Evolutionary conservation across 2,113 vertebrate species (phyloP).

Genomic region (Urocolius indicus): DNA sequence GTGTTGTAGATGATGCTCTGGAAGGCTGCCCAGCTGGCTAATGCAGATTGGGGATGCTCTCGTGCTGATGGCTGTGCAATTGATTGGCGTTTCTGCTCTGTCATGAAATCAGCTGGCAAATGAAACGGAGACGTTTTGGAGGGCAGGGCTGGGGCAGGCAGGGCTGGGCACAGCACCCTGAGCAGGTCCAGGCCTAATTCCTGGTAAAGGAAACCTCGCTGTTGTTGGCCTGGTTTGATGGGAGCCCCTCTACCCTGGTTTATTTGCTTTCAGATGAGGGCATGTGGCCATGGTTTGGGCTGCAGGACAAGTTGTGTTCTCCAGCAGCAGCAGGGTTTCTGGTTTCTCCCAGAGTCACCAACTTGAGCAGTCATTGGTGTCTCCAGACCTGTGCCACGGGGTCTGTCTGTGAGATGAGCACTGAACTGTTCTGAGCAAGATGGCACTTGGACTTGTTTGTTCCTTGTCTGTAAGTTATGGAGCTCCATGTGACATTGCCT

Average conservation of each 20-base stretch:
- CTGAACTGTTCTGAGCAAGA: neutral
- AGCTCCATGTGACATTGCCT: fast-evolving
- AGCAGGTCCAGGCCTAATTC: neutral
- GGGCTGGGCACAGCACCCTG: neutral
- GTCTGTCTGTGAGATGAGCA: neutral
- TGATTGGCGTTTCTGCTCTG: constrained; percentile 59
- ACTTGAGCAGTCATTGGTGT: fast-evolving
- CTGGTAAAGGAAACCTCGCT: neutral
- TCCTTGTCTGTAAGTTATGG: neutral
- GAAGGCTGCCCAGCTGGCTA: constrained; percentile 69
- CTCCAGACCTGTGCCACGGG: fast-evolving
- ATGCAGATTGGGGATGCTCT: constrained; percentile 57
- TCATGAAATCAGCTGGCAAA: constrained; percentile 10
- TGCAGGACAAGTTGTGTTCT: neutral
- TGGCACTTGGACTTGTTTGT: neutral
- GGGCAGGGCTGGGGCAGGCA: neutral
- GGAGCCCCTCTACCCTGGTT: fast-evolving
- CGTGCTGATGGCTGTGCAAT: constrained; percentile 19
- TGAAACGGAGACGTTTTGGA: neutral
- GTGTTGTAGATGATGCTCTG: constrained; percentile 65
- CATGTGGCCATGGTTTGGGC: neutral
- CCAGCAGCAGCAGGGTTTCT: neutral
- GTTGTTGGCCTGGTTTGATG: neutral
- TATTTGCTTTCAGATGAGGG: neutral
- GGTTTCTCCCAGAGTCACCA: fast-evolving